Conservation (phyloP, 2,797 vertebrate species). For the Furcifer pardalis region DNA sequence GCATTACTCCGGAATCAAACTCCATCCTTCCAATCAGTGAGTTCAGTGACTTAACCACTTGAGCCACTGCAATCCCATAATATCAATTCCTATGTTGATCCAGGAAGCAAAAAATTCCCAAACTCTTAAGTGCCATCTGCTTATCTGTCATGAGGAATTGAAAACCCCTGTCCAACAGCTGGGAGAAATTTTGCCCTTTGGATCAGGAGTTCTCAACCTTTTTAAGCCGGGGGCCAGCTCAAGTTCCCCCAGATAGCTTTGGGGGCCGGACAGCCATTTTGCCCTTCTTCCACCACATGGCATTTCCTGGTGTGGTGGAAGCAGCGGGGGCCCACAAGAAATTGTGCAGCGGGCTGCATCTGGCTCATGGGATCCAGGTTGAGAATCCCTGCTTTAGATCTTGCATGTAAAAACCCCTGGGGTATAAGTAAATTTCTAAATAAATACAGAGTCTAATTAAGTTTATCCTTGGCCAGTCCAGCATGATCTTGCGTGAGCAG, state of each 20-base stretch:
- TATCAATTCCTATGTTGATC: not conserved
- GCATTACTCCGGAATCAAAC: too few relatives aligned
- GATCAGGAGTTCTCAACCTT: not conserved
- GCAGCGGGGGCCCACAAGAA: too few relatives aligned
- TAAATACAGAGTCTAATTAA: conserved; percentile 3
- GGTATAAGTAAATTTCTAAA: not conserved
- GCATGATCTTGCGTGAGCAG: conserved; percentile 3
- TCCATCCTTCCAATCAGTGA: too few relatives aligned
- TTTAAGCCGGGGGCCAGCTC: not conserved
- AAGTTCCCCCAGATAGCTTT: not conserved
- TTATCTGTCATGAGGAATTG: not conserved
- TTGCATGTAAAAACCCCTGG: not conserved
- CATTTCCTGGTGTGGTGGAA: too few relatives aligned
- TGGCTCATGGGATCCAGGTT: not conserved
- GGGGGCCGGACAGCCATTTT: too few relatives aligned
- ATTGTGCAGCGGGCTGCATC: too few relatives aligned
- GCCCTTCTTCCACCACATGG: too few relatives aligned
- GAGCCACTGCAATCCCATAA: too few relatives aligned
- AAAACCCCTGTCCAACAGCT: too few relatives aligned
- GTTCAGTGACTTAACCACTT: too few relatives aligned
- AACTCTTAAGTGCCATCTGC: not conserved
- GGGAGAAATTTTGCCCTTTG: too few relatives aligned
- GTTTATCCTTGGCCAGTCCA: conserved; percentile 2
- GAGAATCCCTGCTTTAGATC: too few relatives aligned
- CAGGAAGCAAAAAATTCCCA: not conserved